Conservation (phyloP, 2,797 vertebrate species). For the Pseudochromis fuscus region DNA sequence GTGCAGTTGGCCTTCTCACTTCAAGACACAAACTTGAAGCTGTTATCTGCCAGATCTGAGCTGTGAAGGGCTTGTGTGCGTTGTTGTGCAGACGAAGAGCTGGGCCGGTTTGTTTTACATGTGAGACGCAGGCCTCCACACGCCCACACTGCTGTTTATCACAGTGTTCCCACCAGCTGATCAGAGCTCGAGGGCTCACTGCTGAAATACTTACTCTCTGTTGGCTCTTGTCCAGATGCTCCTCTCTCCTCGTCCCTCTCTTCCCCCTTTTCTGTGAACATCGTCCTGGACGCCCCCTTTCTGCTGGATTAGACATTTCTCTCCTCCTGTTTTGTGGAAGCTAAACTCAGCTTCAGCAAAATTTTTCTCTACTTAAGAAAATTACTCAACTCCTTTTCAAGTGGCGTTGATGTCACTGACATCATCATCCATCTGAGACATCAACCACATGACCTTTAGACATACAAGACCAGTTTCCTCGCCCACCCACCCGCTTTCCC, state of each 20-base stretch:
- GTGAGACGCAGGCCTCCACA: constrained; percentile 69
- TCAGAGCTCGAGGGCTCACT: constrained; percentile 45
- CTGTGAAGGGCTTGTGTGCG: constrained; percentile 31
- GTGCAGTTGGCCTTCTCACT: constrained; percentile 41
- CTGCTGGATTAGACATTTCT: background rate
- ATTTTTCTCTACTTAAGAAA: background rate
- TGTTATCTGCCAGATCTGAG: constrained; percentile 38
- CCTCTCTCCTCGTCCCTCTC: constrained; percentile 4
- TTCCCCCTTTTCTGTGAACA: background rate
- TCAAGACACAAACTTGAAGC: constrained; percentile 14
- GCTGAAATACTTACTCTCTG: constrained; percentile 16
- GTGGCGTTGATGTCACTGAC: constrained; percentile 2
- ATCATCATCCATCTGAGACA: constrained; percentile 9
- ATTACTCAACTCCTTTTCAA: constrained; percentile 14
- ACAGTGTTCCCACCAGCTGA: constrained; percentile 61
- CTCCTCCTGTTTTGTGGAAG: background rate
- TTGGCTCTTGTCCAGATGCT: constrained; percentile 12
- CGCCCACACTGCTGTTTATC: constrained; percentile 66
- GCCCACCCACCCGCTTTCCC: constrained; percentile 14
- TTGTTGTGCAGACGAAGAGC: constrained; percentile 25
- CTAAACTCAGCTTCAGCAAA: background rate
- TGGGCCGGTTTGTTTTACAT: constrained; percentile 38
- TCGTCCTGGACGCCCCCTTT: too few species aligned
- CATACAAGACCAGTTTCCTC: constrained; percentile 39
- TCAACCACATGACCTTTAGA: constrained; percentile 34